phyloP scores from a whole-genome alignment of 2,888 invertebrate genomes.

The Aricia artaxerxes region DNA sequence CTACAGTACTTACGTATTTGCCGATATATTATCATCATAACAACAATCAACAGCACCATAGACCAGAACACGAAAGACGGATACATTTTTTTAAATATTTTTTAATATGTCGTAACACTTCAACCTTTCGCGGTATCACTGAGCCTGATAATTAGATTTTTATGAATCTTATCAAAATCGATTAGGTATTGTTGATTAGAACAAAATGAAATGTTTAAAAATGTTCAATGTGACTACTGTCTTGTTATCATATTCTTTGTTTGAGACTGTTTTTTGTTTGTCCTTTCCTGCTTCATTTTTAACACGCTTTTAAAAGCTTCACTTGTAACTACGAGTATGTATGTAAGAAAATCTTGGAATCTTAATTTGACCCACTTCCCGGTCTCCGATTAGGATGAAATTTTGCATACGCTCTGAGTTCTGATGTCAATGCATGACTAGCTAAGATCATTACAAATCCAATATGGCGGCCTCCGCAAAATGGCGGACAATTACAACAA shows the following conservation, averaged over 20 bases:
- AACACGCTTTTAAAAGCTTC: too few species aligned
- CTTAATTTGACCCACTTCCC: too few species aligned
- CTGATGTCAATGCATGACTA: too few species aligned
- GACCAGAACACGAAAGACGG: constrained; percentile 49
- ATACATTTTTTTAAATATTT: constrained; percentile 41
- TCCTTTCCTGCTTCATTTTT: not conserved
- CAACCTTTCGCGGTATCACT: constrained; percentile 10
- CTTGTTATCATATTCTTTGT: not conserved
- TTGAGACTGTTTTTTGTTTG: not conserved
- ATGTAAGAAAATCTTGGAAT: too few species aligned
- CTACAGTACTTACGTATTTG: constrained; percentile 47
- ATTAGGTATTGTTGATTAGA: not conserved
- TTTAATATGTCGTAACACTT: constrained; percentile 1
- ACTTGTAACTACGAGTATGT: too few species aligned
- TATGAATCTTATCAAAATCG: constrained; percentile 1
- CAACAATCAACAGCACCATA: constrained; percentile 44
- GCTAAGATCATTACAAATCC: too few species aligned
- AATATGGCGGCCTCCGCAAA: too few species aligned
- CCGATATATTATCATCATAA: constrained; percentile 44
- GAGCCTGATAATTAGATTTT: not conserved
- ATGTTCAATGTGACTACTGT: not conserved
- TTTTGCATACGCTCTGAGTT: too few species aligned
- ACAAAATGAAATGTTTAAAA: not conserved
- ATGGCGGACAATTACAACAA: too few species aligned
- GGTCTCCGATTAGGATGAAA: too few species aligned